A percentile compares a stretch with the other conserved stretches of the same genome.
Conservation (phyloP, 2,113 vertebrate genomes). For the Salvelinus sp. region DNA sequence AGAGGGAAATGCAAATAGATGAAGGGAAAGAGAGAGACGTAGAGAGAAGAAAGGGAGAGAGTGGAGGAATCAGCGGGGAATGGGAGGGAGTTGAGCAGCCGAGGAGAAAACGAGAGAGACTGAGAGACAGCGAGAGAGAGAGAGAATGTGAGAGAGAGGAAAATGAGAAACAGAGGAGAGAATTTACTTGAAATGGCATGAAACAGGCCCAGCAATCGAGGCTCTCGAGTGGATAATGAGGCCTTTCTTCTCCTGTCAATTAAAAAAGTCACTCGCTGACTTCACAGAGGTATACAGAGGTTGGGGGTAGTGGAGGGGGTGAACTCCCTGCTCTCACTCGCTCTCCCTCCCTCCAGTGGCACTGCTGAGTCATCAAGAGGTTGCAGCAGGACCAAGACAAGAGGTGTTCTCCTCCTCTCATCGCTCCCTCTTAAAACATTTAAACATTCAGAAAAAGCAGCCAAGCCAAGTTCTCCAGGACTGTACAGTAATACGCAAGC, state of each 20-base stretch:
- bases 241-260: not conserved
- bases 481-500: not conserved
- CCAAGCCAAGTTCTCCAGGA: not conserved
- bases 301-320: no score
- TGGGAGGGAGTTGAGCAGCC: no score
- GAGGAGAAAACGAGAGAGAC: not conserved
- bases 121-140: slow-evolving; percentile 5
- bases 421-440: not conserved
- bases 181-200: not conserved
- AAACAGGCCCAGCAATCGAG: not conserved
- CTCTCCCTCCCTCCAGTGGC: not conserved
- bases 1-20: slow-evolving; percentile 30
- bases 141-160: slow-evolving; percentile 21
- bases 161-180: slow-evolving; percentile 20
- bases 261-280: slow-evolving; percentile 1
- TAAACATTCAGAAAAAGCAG: not conserved
- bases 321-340: no score
- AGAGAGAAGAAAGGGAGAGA: slow-evolving; percentile 13
- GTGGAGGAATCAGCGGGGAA: not conserved
- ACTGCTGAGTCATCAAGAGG: not conserved
- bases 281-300: not conserved
- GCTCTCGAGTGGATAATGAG: not conserved
- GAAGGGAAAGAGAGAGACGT: not conserved
- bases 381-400: not conserved
- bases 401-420: no score